Percentiles rank a stretch among this genome's conserved stretches.
These are phyloP conservation scores for Phorcus lineatus DNA, from an alignment of 2,888 invertebrate genomes.

Conservation along the genomic window DNA sequence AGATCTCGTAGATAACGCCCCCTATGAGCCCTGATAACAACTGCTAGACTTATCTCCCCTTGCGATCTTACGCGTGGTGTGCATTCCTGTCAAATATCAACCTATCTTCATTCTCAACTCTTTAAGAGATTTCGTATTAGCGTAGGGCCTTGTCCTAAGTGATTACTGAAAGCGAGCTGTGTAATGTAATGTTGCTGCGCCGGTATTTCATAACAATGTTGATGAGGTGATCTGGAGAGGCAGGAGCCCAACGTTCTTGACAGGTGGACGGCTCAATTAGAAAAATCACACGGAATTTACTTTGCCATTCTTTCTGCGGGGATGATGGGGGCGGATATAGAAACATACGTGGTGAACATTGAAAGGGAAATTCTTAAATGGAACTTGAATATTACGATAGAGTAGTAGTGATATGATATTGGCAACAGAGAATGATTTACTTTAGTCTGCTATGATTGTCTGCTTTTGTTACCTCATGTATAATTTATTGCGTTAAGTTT, in stretches of 20 bases:
- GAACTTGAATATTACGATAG: too few relatives aligned
- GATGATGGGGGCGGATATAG: too few relatives aligned
- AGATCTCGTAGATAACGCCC: constrained; percentile 6
- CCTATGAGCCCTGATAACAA: neutral
- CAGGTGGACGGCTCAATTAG: constrained; percentile 8
- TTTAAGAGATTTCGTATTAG: neutral
- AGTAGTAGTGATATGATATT: too few relatives aligned
- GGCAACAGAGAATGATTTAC: too few relatives aligned
- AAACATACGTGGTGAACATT: too few relatives aligned
- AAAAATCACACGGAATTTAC: neutral
- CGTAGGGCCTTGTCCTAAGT: neutral
- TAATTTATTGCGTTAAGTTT: too few relatives aligned
- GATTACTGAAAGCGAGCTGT: neutral
- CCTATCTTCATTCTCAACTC: neutral
- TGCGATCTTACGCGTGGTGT: constrained; percentile 12
- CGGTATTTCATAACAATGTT: too few relatives aligned
- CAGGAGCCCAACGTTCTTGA: neutral
- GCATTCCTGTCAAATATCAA: constrained; percentile 16
- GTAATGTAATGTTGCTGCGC: too few relatives aligned
- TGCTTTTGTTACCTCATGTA: too few relatives aligned
- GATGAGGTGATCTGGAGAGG: neutral
- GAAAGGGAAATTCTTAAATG: too few relatives aligned
- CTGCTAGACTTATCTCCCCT: constrained; percentile 22
- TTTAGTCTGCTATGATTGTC: too few relatives aligned
- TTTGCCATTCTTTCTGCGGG: too few relatives aligned